A percentile compares a stretch with the other conserved stretches of the same genome.
phyloP scores from a whole-genome alignment of 2,888 invertebrate genomes.

The Nebria brevicollis region DNA sequence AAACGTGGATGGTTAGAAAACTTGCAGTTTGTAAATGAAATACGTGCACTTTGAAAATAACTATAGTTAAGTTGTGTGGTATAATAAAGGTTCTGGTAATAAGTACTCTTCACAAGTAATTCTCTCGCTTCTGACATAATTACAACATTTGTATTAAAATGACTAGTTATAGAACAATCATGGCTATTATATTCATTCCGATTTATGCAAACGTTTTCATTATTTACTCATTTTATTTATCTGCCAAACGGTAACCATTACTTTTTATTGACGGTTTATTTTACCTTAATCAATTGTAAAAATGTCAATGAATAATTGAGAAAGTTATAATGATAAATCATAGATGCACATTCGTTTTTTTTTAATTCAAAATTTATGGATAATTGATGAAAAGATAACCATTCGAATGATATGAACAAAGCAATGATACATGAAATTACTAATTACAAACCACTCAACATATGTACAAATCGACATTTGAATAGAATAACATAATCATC shows the following conservation, averaged over 20 bases:
- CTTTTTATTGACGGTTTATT: background rate
- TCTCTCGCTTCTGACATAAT: constrained; percentile 39
- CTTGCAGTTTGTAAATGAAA: constrained; percentile 32
- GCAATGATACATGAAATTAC: background rate
- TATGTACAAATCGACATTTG: background rate
- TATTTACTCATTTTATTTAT: background rate
- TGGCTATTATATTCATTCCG: constrained; percentile 22
- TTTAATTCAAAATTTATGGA: background rate
- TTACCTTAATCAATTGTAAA: background rate
- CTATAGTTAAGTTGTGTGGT: constrained; percentile 33
- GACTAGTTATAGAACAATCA: constrained; percentile 28
- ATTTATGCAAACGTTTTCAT: background rate
- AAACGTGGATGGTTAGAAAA: constrained; percentile 13
- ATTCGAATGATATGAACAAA: background rate
- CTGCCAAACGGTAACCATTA: background rate
- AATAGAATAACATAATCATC: background rate
- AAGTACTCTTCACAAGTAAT: constrained; percentile 31
- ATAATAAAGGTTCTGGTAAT: constrained; percentile 32
- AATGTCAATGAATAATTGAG: background rate
- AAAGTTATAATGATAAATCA: background rate
- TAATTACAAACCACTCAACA: background rate
- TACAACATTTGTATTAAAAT: constrained; percentile 42
- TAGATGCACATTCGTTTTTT: background rate
- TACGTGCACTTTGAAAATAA: constrained; percentile 34
- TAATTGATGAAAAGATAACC: background rate